Evolutionary conservation across 2,113 vertebrate genomes (phyloP), one percentile per base, ranked within the genome.

Genomic region (Semicossyphus pulcher): DNA sequence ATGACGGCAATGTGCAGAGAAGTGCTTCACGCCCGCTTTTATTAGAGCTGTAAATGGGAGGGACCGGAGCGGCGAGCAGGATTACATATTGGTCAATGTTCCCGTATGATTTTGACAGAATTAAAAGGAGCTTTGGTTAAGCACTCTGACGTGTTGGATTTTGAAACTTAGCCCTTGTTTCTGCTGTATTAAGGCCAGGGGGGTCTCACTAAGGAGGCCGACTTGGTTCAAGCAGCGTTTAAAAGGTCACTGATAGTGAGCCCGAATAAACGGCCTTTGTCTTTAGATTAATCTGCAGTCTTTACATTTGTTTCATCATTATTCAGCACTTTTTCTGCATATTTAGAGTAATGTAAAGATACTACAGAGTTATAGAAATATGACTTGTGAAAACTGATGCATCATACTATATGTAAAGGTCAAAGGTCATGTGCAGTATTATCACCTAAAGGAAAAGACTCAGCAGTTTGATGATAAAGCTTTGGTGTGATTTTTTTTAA

Each of bases 81-180:
- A 88, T 92, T 91, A 89, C 34, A 36, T 29, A 36, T 88, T 78
- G 62, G 71, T 53, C 80, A 87, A 83, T 29, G 10, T 70, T 57
- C 44, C 42, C 41, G 25, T 48, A 10, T 28, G 65, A 77, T 87
- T 84, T 78, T 63, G 54, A 75, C 54, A 60, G 34, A 69, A 86
- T 41, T n/a, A n/a, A 80, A 90, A 89, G 77, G 53, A 73, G 88
- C 86, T 92, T 93, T 88, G 34, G 59, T 21, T 87, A 89, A 88
- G 86, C 83, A 39, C 66, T 37, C 61, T 32, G 47, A 4, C 42
- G 47, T 59, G 60, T 26, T 57, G 45, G 51, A 78, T 82, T 87
- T 80, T 42, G 47, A 80, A 84, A 86, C 58, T 52, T 45, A 1
- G 58, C 25, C 56, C 3, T 90, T 54, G 63, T 81, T 69, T 42